phyloP scores from a whole-genome alignment of 2,797 vertebrate genomes.

The Tachyglossus aculeatus region DNA sequence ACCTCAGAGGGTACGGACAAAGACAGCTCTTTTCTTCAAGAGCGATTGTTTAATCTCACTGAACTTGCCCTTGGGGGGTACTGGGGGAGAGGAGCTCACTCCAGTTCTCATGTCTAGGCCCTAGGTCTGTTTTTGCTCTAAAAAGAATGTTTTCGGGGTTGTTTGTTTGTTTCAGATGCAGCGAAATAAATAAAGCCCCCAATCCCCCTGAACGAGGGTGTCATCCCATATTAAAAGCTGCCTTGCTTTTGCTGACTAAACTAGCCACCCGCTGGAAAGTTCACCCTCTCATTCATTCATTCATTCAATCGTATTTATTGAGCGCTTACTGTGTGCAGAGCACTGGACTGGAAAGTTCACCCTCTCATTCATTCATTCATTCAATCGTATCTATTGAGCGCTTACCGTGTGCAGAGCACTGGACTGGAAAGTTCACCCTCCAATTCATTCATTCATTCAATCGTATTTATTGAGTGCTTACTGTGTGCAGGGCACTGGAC shows the following conservation, averaged over 20 bases:
- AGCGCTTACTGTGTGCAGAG: too few relatives aligned
- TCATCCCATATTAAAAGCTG: constrained; percentile 14
- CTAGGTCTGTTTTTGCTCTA: constrained; percentile 32
- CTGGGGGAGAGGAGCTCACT: constrained; percentile 1
- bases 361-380: too few relatives aligned
- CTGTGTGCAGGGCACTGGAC: too few relatives aligned
- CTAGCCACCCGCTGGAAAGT: background rate
- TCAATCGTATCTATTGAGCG: too few relatives aligned
- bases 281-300: background rate
- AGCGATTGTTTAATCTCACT: background rate
- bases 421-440: too few relatives aligned
- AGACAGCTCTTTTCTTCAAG: background rate
- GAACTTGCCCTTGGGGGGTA: constrained; percentile 7
- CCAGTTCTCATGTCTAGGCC: background rate
- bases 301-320: too few relatives aligned
- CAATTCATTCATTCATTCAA: too few relatives aligned
- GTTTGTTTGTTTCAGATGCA: constrained; percentile 36
- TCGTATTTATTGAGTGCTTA: too few relatives aligned
- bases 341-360: too few relatives aligned
- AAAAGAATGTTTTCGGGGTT: constrained; percentile 17
- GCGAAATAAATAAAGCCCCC: constrained; percentile 17
- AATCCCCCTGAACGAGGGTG: background rate
- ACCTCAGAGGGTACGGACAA: background rate
- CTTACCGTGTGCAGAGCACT: too few relatives aligned
- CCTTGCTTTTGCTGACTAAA: constrained; percentile 20